Evolutionary conservation across 2,113 vertebrate genomes (phyloP).

Genomic region (Pygoscelis adeliae): DNA sequence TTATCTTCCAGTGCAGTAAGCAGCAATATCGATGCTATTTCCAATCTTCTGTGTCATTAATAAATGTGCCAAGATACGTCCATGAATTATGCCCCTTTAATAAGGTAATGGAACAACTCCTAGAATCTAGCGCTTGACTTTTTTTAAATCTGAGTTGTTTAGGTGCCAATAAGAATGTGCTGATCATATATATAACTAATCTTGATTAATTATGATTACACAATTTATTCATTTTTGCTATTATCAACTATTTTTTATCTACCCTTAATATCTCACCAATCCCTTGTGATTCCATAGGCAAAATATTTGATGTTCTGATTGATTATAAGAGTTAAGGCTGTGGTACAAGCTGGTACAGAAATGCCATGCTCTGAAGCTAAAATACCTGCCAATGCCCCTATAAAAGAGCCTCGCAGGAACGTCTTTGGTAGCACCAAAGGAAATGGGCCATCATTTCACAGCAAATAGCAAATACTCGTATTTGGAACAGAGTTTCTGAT

Average conservation of each 20-base stretch:
- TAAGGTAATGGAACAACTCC: conserved; percentile 29
- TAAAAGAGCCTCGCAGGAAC: neutral
- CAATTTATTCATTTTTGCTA: neutral
- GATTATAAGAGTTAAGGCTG: neutral
- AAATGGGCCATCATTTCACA: neutral
- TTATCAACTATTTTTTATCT: neutral
- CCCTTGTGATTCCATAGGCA: neutral
- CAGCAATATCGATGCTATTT: conserved; percentile 9
- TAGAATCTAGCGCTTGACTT: neutral
- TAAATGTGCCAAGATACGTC: conserved; percentile 34
- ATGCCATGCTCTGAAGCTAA: neutral
- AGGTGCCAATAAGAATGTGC: conserved; percentile 10
- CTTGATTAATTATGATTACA: neutral
- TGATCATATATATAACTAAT: neutral
- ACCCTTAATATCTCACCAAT: neutral
- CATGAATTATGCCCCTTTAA: conserved; percentile 19
- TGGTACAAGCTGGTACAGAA: neutral
- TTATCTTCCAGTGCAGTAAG: conserved; percentile 5
- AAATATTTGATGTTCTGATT: neutral
- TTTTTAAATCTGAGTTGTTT: neutral
- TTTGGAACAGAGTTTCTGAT: neutral
- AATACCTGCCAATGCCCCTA: neutral
- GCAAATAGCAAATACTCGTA: neutral
- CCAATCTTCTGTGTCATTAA: conserved; percentile 39
- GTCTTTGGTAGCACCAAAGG: neutral